These are phyloP conservation scores for Lithobates sylvaticus DNA, from an alignment of 2,797 vertebrate genomes.

Conservation along the genomic window DNA sequence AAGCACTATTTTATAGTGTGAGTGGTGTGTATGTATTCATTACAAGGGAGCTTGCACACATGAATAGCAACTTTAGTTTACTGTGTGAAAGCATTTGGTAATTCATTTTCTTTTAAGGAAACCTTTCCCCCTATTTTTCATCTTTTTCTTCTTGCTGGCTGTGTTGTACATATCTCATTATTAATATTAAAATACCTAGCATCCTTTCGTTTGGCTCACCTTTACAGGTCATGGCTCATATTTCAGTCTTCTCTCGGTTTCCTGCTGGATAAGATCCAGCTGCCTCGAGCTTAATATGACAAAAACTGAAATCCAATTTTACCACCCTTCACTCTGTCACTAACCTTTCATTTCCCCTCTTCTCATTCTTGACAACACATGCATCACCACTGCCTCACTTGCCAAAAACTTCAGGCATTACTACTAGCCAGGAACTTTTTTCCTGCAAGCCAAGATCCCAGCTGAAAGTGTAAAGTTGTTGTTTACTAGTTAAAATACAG, in stretches of 20 bases:
- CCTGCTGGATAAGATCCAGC: conserved; percentile 56
- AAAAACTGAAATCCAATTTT: conserved; percentile 62
- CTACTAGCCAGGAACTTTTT: conserved; percentile 41
- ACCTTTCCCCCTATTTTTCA: background rate
- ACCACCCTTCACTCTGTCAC: conserved; percentile 61
- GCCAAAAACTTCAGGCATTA: conserved; percentile 30
- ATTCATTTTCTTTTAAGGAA: background rate
- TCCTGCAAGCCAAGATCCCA: conserved; percentile 2
- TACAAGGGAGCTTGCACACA: too few species aligned
- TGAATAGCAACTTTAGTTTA: background rate
- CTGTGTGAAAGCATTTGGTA: background rate
- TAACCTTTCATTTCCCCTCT: conserved; percentile 59
- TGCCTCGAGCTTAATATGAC: conserved; percentile 56
- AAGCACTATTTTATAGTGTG: too few species aligned
- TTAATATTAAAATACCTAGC: conserved; percentile 24
- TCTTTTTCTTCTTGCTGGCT: conserved; percentile 1
- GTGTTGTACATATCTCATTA: conserved; percentile 11
- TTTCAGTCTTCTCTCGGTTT: conserved; percentile 47
- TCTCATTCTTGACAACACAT: conserved; percentile 52
- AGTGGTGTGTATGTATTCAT: too few species aligned
- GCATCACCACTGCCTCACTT: conserved; percentile 48
- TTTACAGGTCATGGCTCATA: conserved; percentile 53
- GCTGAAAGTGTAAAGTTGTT: conserved; percentile 1
- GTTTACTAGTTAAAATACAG: background rate
- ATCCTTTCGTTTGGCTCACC: conserved; percentile 51